These are phyloP conservation scores for Anarrhichthys ocellatus DNA, from an alignment of 2,113 vertebrate species.

Conservation along the genomic window DNA sequence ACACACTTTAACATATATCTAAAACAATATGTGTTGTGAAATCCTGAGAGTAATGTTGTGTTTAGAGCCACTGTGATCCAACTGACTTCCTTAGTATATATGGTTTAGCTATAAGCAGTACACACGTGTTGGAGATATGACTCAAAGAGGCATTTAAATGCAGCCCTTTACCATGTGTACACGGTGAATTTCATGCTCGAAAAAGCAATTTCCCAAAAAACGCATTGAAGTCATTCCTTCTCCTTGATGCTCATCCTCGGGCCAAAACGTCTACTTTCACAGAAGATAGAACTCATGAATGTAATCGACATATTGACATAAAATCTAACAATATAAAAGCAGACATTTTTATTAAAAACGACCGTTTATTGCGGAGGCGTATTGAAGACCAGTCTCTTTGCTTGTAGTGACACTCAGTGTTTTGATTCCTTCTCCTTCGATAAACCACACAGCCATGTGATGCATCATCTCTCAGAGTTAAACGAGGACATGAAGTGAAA, in stretches of 20 bases:
- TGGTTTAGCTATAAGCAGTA: neutral
- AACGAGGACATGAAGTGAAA: constrained; percentile 26
- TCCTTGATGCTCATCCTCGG: neutral
- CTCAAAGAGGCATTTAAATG: neutral
- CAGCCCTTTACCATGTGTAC: neutral
- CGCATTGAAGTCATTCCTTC: neutral
- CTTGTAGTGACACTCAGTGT: constrained; percentile 15
- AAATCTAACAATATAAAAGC: neutral
- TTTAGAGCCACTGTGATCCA: neutral
- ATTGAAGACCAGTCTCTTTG: constrained; percentile 9
- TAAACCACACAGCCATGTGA: constrained; percentile 12
- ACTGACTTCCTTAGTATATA: neutral
- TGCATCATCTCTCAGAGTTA: constrained; percentile 6
- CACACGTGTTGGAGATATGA: neutral
- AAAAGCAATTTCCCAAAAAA: neutral
- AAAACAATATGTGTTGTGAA: neutral
- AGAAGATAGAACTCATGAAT: neutral
- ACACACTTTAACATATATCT: neutral
- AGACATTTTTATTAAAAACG: neutral
- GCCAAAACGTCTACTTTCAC: neutral
- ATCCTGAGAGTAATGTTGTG: neutral
- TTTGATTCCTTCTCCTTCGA: constrained; percentile 9
- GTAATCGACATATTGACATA: neutral
- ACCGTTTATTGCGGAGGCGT: neutral
- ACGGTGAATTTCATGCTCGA: neutral